phyloP scores from a whole-genome alignment of 2,888 invertebrate species.

The Petrophora chlorosata region DNA sequence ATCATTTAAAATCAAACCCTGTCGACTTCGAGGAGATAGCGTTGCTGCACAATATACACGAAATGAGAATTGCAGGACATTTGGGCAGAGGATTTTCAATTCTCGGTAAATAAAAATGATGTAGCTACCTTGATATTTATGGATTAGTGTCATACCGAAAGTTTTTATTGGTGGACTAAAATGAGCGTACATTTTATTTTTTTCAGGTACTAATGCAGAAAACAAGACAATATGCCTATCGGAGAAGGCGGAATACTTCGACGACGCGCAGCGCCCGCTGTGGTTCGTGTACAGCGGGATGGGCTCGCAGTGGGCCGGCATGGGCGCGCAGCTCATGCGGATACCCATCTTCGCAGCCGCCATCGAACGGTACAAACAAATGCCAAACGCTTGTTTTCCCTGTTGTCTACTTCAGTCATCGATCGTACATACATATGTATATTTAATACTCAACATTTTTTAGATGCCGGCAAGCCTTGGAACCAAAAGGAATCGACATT shows the following conservation, averaged over 20 bases:
- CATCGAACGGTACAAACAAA: constrained; percentile 77
- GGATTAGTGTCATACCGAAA: no score
- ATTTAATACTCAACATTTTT: no score
- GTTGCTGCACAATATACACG: constrained; percentile 61
- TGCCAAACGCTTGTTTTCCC: no score
- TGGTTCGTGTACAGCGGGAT: constrained; percentile 90
- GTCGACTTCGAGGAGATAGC: constrained; percentile 65
- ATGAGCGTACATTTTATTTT: background rate
- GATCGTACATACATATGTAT: no score
- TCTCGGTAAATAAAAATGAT: background rate
- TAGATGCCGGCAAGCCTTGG: constrained; percentile 29
- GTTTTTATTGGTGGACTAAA: no score
- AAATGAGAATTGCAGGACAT: constrained; percentile 54
- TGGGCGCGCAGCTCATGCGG: constrained; percentile 85
- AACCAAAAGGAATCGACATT: constrained; percentile 33
- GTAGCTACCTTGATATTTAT: no score
- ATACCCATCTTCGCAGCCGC: constrained; percentile 84
- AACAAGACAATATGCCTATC: constrained; percentile 20
- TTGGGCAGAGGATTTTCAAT: constrained; percentile 50
- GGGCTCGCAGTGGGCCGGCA: constrained; percentile 88
- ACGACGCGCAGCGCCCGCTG: constrained; percentile 73
- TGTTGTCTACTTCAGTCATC: no score
- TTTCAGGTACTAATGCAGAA: background rate
- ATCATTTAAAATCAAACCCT: constrained; percentile 52
- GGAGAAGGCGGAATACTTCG: constrained; percentile 54